A percentile compares a stretch with the other conserved stretches of the same genome.
phyloP scores from a whole-genome alignment of 2,888 invertebrate genomes.

The Leptopterna dolabrata region DNA sequence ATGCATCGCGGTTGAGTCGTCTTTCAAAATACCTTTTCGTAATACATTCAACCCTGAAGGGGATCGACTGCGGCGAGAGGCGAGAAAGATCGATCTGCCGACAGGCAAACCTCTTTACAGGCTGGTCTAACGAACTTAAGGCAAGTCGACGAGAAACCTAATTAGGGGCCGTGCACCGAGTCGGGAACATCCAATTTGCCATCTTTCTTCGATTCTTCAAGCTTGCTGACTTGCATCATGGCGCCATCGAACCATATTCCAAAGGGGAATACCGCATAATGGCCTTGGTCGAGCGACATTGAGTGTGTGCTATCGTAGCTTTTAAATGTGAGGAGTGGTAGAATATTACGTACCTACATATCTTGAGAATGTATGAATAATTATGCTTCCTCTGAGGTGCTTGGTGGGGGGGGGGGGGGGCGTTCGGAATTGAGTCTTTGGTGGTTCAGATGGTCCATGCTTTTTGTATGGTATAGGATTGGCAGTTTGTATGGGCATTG shows the following conservation, averaged over 20 bases:
- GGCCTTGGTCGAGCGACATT: too few relatives aligned
- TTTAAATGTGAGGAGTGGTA: too few relatives aligned
- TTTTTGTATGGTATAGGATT: too few relatives aligned
- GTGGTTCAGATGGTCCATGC: too few relatives aligned
- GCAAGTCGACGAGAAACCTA: constrained; percentile 24
- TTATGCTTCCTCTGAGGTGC: too few relatives aligned
- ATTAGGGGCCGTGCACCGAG: constrained; percentile 19
- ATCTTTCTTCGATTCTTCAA: neutral
- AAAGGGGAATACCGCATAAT: neutral
- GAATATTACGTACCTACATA: too few relatives aligned
- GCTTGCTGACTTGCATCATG: neutral
- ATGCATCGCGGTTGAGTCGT: constrained; percentile 18
- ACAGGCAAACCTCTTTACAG: neutral
- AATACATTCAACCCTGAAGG: constrained; percentile 8
- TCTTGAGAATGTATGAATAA: too few relatives aligned
- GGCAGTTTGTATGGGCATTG: too few relatives aligned
- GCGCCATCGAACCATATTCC: neutral
- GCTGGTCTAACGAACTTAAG: constrained; percentile 15
- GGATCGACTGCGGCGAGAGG: neutral
- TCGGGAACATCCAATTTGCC: constrained; percentile 10
- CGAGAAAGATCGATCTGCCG: neutral
- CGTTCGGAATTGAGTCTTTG: too few relatives aligned
- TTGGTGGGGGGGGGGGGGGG: too few relatives aligned
- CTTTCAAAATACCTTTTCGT: neutral
- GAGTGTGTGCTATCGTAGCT: too few relatives aligned